Evolutionary conservation across 2,113 vertebrate genomes (phyloP), one percentile per base, ranked within the genome.

Genomic region (Tyrannus savana): DNA sequence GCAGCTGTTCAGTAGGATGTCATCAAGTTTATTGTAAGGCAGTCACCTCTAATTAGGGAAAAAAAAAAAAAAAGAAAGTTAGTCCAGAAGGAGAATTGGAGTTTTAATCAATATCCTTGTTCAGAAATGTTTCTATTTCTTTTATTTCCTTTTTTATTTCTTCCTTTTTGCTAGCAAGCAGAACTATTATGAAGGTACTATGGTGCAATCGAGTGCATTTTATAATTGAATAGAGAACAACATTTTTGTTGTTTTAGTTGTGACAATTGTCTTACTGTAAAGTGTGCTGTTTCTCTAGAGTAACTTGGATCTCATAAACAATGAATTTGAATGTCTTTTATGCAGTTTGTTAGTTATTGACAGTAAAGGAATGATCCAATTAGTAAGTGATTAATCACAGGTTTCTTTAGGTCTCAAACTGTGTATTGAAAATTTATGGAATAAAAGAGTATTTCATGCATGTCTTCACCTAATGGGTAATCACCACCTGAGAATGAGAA

Each of bases 371-470:
- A 95, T 91, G 72, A 97, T 90, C 35, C 56, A 96, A 87, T 97
- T 97, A 97, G 64, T 78, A 69, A 60, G 86, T 96, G 90, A 97
- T 97, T 97, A 97, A 97, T 96, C 75, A 86, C 55, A 64, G 59
- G 27, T 78, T 90, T 55, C n/a, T 91, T 35, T 86, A 93, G 75
- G 85, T 94, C 77, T 95, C 73, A 95, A 63, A 66, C 19, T 85
- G 67, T 49, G 31, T 56, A 72, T 14, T 41, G 59, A 94, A 84
- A 72, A 47, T 74, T 93, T 93, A 76, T 86, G 62, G 46, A 58
- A 47, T 67, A 86, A 91, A 95, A 86, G 80, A 94, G 30, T 84
- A 85, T 91, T 97, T 95, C 63, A 83, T 72, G 85, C 66, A 89
- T 58, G 31, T 49, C 71, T 96, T 91, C 55, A 86, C 75, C 92